phyloP scores from a whole-genome alignment of 2,888 invertebrate species.

The Drosophila gaucha region DNA sequence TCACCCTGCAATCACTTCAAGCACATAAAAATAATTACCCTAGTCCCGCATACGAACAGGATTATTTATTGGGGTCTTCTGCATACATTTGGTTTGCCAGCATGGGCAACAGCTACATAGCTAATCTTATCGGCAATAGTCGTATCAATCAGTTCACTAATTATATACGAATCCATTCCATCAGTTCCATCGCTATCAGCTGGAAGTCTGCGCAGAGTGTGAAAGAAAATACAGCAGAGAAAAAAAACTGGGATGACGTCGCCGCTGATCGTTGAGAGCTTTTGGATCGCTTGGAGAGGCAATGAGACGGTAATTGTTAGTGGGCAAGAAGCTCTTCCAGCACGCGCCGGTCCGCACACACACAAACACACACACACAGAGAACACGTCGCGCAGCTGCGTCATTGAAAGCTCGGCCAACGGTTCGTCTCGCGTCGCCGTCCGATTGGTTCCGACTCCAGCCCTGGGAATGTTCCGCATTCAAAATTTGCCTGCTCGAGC shows the following conservation, averaged over 20 bases:
- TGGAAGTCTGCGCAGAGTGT: slow-evolving; percentile 7
- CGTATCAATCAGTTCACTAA: slow-evolving; percentile 12
- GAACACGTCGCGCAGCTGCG: too few relatives aligned
- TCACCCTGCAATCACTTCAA: neutral
- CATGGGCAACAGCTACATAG: neutral
- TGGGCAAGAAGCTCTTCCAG: slow-evolving; percentile 53
- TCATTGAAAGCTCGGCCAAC: slow-evolving; percentile 47
- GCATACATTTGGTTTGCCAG: neutral
- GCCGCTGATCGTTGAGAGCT: slow-evolving; percentile 23
- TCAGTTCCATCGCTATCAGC: neutral
- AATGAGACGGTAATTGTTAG: slow-evolving; percentile 1
- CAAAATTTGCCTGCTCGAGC: slow-evolving; percentile 28
- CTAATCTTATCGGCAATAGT: neutral
- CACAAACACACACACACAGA: too few relatives aligned
- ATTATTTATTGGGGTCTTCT: neutral
- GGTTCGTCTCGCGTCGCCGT: slow-evolving; percentile 9
- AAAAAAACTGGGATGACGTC: neutral
- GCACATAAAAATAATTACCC: neutral
- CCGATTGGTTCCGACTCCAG: slow-evolving; percentile 12
- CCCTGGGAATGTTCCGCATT: slow-evolving; percentile 13
- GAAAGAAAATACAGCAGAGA: neutral
- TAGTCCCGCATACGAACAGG: neutral
- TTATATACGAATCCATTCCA: neutral
- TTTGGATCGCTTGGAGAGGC: slow-evolving; percentile 15
- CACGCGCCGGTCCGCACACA: slow-evolving; percentile 30